Conservation (phyloP, 2,797 vertebrate genomes). For the Sebastes elongatus region DNA sequence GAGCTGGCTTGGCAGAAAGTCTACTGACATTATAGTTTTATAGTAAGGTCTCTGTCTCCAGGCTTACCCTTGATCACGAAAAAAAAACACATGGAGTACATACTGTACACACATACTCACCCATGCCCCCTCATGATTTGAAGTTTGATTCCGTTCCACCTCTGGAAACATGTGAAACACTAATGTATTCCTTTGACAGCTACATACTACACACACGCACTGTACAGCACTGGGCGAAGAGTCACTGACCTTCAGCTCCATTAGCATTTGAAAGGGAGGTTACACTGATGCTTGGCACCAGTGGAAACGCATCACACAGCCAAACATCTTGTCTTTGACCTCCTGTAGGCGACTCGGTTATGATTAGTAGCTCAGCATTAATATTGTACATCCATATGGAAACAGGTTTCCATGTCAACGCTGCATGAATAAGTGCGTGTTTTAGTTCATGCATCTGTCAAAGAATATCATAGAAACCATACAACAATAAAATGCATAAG, state of each 20-base stretch:
- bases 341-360: background rate
- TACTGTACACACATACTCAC: background rate
- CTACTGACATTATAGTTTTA: slow-evolving; percentile 45
- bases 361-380: background rate
- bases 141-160: slow-evolving; percentile 33
- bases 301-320: background rate
- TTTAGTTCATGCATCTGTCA: background rate
- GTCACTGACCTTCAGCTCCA: slow-evolving; percentile 33
- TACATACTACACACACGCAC: background rate
- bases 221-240: background rate
- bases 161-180: slow-evolving; percentile 36
- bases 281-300: background rate
- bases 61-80: slow-evolving; percentile 24
- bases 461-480: background rate
- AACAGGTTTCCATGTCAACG: slow-evolving; percentile 1
- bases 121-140: background rate
- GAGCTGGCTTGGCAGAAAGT: slow-evolving; percentile 32
- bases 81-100: background rate
- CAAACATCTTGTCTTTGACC: slow-evolving; percentile 29
- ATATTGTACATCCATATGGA: background rate
- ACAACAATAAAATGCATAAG: background rate
- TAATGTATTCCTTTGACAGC: slow-evolving; percentile 36
- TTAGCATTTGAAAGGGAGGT: slow-evolving; percentile 54
- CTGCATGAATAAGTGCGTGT: background rate
- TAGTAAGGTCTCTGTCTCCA: slow-evolving; percentile 14